Evolutionary conservation across 2,888 invertebrate genomes (phyloP).

Genomic region (Dorcus parallelipipedus): DNA sequence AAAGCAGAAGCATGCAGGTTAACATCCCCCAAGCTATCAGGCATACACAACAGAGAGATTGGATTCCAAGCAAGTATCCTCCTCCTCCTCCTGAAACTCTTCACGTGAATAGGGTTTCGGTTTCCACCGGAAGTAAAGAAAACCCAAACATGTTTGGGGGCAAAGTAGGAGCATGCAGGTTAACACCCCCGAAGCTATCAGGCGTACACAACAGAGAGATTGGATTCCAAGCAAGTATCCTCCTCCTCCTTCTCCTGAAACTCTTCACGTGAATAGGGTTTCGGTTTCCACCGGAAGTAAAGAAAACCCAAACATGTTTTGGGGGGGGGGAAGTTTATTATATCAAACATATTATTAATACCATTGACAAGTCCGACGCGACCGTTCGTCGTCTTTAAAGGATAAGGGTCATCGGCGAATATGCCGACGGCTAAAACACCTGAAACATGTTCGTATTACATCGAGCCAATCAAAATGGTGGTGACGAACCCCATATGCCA

Average conservation of each 20-base stretch:
- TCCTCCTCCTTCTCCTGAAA: no score
- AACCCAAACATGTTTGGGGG: no score
- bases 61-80: constrained; percentile 82
- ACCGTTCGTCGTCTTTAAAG: constrained; percentile 76
- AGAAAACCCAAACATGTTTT: no score
- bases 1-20: constrained; percentile 69
- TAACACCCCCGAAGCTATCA: constrained; percentile 70
- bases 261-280: no score
- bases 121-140: no score
- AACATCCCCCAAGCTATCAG: constrained; percentile 71
- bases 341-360: constrained; percentile 32
- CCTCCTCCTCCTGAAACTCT: constrained; percentile 70
- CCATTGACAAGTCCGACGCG: constrained; percentile 73
- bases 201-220: constrained; percentile 65
- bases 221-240: constrained; percentile 86
- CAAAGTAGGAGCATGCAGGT: constrained; percentile 73
- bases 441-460: constrained; percentile 45
- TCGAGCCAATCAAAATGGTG: not conserved
- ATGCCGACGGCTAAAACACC: constrained; percentile 85
- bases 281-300: no score
- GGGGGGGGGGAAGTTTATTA: no score
- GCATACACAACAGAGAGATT: constrained; percentile 68
- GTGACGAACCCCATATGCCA: constrained; percentile 63
- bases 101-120: no score
- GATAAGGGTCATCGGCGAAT: constrained; percentile 81